phyloP scores from a whole-genome alignment of 2,797 vertebrate genomes.

The Acipenser oxyrinchus region DNA sequence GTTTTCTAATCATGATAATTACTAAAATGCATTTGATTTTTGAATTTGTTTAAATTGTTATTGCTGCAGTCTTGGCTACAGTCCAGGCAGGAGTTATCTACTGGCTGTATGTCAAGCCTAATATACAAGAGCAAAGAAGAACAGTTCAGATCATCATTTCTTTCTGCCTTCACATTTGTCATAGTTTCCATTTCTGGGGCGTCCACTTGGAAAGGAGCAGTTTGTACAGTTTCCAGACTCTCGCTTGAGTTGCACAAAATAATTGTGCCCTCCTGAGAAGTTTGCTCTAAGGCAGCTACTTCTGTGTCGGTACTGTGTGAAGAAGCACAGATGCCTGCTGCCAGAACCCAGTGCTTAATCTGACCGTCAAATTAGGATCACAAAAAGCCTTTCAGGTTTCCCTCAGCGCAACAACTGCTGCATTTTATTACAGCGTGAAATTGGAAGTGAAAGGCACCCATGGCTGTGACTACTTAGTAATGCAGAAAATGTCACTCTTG shows the following conservation, averaged over 20 bases:
- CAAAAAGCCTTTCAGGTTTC: constrained; percentile 73
- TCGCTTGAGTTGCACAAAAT: constrained; percentile 28
- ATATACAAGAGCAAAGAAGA: constrained; percentile 45
- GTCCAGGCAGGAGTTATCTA: constrained; percentile 31
- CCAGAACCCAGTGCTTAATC: constrained; percentile 55
- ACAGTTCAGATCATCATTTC: constrained; percentile 26
- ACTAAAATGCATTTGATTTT: neutral
- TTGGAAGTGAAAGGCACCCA: constrained; percentile 66
- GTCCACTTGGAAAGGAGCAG: constrained; percentile 30
- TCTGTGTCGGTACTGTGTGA: constrained; percentile 40
- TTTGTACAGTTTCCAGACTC: constrained; percentile 26
- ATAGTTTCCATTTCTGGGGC: constrained; percentile 34
- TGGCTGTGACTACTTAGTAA: constrained; percentile 65
- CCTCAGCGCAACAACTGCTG: constrained; percentile 64
- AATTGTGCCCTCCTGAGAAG: constrained; percentile 19
- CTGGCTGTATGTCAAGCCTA: constrained; percentile 45
- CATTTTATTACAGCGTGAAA: constrained; percentile 78
- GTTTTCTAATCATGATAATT: too few relatives aligned
- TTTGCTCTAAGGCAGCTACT: constrained; percentile 23
- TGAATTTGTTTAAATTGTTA: constrained; percentile 24
- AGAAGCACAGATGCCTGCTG: constrained; percentile 59
- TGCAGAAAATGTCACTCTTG: constrained; percentile 63
- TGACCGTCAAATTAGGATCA: constrained; percentile 56
- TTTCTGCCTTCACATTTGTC: neutral
- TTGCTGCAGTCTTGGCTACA: constrained; percentile 34